These are phyloP conservation scores for Todus mexicanus DNA, from an alignment of 2,797 vertebrate genomes.

Conservation along the genomic window DNA sequence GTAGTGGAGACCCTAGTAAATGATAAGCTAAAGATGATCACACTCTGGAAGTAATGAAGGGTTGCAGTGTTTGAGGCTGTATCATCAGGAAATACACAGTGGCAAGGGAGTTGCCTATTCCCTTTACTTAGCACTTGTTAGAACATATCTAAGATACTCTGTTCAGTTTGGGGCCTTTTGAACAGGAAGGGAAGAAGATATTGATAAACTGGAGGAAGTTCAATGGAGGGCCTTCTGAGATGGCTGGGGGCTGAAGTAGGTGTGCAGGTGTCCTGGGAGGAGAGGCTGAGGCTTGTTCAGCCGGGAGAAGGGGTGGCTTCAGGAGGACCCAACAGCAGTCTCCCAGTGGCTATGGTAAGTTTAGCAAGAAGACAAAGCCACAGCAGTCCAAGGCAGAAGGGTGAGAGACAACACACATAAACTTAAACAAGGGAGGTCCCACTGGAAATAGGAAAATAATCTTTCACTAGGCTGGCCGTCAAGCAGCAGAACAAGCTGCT, in stretches of 20 bases:
- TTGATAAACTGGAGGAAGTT: background rate
- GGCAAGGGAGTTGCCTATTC: background rate
- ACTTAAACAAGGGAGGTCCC: background rate
- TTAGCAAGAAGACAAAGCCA: background rate
- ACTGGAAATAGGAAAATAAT: background rate
- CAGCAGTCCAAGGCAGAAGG: background rate
- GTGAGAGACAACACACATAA: background rate
- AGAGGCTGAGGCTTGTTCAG: background rate
- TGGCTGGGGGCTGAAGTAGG: background rate
- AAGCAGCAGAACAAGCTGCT: background rate
- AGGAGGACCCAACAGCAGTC: background rate
- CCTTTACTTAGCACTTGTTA: background rate
- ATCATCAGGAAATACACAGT: accelerated
- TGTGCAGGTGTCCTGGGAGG: background rate
- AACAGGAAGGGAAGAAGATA: background rate
- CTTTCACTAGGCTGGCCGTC: background rate
- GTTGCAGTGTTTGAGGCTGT: background rate
- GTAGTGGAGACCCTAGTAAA: background rate
- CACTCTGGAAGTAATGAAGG: accelerated
- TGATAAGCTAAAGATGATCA: background rate
- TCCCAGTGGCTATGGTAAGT: background rate
- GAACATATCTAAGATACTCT: background rate
- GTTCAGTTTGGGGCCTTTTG: background rate
- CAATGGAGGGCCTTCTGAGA: background rate
- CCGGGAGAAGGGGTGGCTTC: background rate